Evolutionary conservation across 2,113 vertebrate species (phyloP).

Genomic region (Nannospalax galili): DNA sequence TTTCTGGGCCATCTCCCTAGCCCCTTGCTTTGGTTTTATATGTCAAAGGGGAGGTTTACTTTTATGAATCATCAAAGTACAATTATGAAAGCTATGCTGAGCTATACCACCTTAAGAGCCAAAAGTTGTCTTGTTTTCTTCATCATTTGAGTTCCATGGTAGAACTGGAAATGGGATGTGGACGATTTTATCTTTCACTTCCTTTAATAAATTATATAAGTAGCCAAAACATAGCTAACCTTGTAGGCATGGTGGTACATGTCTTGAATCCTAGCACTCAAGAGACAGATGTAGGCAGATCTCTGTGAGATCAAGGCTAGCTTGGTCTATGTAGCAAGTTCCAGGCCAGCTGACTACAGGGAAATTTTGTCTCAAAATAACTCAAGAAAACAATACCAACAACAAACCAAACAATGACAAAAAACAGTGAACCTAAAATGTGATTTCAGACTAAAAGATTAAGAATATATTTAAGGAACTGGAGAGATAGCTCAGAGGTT

Average conservation of each 20-base stretch:
- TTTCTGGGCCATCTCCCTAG: too few relatives aligned
- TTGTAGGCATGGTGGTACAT: neutral
- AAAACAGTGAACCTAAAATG: neutral
- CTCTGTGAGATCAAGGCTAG: too few relatives aligned
- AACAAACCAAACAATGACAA: too few relatives aligned
- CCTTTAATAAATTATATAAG: neutral
- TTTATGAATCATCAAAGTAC: neutral
- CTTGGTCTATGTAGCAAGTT: too few relatives aligned
- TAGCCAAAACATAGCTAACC: too few relatives aligned
- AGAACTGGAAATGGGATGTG: neutral
- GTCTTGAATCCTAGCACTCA: too few relatives aligned
- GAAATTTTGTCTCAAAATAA: too few relatives aligned
- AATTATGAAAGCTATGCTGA: neutral
- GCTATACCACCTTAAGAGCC: neutral
- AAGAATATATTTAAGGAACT: neutral
- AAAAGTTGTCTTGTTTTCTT: neutral
- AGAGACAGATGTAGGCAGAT: too few relatives aligned
- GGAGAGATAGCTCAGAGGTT: too few relatives aligned
- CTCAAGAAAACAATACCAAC: too few relatives aligned
- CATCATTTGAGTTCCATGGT: neutral
- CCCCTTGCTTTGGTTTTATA: neutral
- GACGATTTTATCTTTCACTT: neutral
- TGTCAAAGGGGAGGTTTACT: neutral
- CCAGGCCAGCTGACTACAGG: too few relatives aligned
- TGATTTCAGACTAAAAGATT: neutral